These are phyloP conservation scores for Parauchenoglanis punctatus DNA, from an alignment of 2,797 vertebrate genomes.

Conservation along the genomic window DNA sequence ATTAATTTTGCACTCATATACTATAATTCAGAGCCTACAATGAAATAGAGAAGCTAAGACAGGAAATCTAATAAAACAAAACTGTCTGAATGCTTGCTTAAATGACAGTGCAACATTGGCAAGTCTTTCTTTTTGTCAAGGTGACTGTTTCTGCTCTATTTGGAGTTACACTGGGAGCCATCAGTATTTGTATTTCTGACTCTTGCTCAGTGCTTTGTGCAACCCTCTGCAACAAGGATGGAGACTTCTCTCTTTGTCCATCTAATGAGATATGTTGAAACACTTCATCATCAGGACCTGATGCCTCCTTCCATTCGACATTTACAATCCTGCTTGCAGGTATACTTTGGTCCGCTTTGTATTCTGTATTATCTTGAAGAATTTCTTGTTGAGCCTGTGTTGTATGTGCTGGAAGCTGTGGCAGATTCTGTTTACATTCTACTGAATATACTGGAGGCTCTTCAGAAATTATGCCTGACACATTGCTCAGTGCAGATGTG, in stretches of 20 bases:
- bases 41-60: neutral
- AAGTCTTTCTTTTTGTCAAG: conserved; percentile 64
- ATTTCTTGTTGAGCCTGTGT: neutral
- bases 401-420: conserved; percentile 1
- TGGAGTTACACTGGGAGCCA: neutral
- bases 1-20: neutral
- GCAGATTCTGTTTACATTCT: neutral
- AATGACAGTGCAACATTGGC: conserved; percentile 76
- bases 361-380: conserved; percentile 2
- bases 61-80: neutral
- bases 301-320: neutral
- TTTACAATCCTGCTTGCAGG: neutral
- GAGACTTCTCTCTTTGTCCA: neutral
- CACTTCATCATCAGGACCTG: conserved; percentile 8
- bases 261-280: conserved; percentile 21
- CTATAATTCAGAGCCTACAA: neutral
- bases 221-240: neutral
- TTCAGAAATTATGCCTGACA: neutral
- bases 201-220: conserved; percentile 2
- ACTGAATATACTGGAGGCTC: neutral
- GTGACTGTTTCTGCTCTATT: conserved; percentile 41
- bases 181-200: conserved; percentile 8
- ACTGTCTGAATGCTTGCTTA: conserved; percentile 47
- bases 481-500: conserved; percentile 1
- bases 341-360: neutral